phyloP scores from a whole-genome alignment of 2,797 vertebrate genomes.

The Gymnopithys bicolor region DNA sequence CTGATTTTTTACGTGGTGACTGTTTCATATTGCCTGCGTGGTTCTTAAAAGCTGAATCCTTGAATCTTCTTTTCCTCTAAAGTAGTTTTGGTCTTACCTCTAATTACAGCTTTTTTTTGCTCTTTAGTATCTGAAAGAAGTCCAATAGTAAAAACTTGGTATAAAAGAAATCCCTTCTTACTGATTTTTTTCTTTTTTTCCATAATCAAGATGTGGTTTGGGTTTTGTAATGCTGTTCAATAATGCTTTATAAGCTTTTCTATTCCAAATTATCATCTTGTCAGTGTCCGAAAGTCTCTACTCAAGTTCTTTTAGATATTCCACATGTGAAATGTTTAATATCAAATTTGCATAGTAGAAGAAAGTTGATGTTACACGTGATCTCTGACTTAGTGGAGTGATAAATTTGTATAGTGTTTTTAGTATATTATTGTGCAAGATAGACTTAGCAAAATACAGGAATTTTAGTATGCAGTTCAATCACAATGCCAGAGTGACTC shows the following conservation, averaged over 20 bases:
- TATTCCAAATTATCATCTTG: neutral
- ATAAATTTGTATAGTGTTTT: neutral
- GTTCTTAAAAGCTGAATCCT: neutral
- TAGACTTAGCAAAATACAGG: neutral
- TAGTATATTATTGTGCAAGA: neutral
- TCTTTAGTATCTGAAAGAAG: neutral
- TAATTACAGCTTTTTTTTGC: neutral
- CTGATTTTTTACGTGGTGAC: neutral
- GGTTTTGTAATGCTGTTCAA: neutral
- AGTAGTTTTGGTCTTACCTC: neutral
- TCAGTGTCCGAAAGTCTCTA: neutral
- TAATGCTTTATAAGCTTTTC: neutral
- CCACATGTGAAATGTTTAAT: neutral
- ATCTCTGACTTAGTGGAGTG: neutral
- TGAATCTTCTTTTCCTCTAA: neutral
- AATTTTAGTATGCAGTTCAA: neutral
- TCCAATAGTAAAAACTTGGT: neutral
- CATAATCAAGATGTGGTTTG: neutral
- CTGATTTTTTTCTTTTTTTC: neutral
- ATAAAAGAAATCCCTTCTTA: neutral
- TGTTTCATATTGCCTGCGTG: neutral
- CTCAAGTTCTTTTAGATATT: neutral
- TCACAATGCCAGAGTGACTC: neutral
- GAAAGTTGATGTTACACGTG: rapidly evolving
- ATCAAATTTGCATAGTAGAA: neutral